These are phyloP conservation scores for Malthinus flaveolus DNA, from an alignment of 2,888 invertebrate genomes.

Conservation along the genomic window DNA sequence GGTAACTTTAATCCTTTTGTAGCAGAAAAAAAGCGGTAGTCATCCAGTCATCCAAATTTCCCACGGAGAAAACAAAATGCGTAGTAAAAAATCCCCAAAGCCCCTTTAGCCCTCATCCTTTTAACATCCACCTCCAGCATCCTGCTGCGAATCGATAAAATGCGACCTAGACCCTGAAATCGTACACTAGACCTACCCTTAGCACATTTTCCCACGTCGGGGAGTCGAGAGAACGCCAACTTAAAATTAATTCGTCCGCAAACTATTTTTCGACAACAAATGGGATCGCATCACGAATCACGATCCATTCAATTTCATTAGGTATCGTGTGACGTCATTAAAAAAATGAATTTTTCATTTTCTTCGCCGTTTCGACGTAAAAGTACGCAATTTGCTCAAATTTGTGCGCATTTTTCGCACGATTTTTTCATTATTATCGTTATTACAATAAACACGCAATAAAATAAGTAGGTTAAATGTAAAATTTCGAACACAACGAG, in stretches of 20 bases:
- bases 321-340: not conserved
- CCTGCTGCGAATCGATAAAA: conserved; percentile 32
- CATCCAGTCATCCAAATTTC: not conserved
- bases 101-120: not conserved
- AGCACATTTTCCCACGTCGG: conserved; percentile 11
- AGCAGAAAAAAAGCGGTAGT: not conserved
- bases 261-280: too few relatives aligned
- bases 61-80: not conserved
- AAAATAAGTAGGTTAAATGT: conserved; percentile 3
- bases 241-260: too few relatives aligned
- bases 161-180: conserved; percentile 36
- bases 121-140: conserved; percentile 24
- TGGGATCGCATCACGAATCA: too few relatives aligned
- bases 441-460: conserved; percentile 2
- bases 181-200: conserved; percentile 32
- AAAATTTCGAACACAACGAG: conserved; percentile 1
- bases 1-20: not conserved
- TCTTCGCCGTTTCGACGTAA: too few relatives aligned
- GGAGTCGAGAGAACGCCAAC: not conserved
- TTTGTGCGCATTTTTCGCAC: not conserved
- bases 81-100: not conserved
- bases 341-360: not conserved
- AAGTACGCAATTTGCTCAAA: too few relatives aligned
- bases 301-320: not conserved
- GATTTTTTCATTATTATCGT: not conserved